phyloP scores from a whole-genome alignment of 2,888 invertebrate species.

The Drosophila stalkeri region DNA sequence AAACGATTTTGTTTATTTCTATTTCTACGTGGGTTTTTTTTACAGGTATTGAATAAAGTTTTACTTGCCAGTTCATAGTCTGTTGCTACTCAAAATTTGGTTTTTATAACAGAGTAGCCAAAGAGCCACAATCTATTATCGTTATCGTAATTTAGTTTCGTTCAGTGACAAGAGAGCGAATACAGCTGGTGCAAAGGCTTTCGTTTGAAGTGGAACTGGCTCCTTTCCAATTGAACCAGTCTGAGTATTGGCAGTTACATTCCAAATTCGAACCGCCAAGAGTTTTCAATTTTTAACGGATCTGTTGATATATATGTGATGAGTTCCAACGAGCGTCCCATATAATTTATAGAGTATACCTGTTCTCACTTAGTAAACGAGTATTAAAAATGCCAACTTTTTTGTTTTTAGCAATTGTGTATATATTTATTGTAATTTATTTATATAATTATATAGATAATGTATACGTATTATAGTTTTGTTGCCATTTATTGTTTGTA shows the following conservation, averaged over 20 bases:
- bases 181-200: no score
- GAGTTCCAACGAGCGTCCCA: no score
- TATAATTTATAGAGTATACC: neutral
- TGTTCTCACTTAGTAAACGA: neutral
- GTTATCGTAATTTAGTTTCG: neutral
- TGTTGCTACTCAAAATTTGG: neutral
- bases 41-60: neutral
- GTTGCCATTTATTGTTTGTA: constrained; percentile 45
- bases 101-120: neutral
- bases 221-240: neutral
- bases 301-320: no score
- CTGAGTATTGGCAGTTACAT: neutral
- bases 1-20: neutral
- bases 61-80: neutral
- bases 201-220: neutral
- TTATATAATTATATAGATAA: constrained; percentile 32
- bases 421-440: constrained; percentile 36
- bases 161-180: neutral
- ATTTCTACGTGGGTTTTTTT: neutral
- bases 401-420: constrained; percentile 33
- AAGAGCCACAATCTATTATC: neutral
- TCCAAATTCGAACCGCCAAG: neutral
- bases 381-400: neutral
- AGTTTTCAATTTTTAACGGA: no score
- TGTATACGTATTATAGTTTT: constrained; percentile 50